Conservation (phyloP, 2,888 invertebrate genomes). For the Falcaria lacertinaria region DNA sequence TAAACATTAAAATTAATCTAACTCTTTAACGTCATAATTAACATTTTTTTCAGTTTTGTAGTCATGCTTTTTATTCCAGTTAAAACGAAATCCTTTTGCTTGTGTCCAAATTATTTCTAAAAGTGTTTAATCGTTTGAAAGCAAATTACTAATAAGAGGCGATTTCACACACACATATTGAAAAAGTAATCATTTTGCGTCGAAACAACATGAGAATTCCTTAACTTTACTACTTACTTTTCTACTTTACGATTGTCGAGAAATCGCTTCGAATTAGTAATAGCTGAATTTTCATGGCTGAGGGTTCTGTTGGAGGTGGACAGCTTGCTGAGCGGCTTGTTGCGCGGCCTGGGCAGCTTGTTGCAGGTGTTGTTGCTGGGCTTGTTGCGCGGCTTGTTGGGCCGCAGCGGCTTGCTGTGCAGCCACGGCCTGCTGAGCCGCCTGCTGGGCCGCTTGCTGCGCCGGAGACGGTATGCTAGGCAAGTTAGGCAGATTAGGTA, state of each 20-base stretch:
- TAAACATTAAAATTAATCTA: slow-evolving; percentile 39
- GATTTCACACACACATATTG: slow-evolving; percentile 54
- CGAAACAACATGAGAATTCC: slow-evolving; percentile 21
- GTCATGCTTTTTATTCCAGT: slow-evolving; percentile 43
- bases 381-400: slow-evolving; percentile 37
- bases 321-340: slow-evolving; percentile 75
- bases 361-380: slow-evolving; percentile 65
- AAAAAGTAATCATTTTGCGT: slow-evolving; percentile 33
- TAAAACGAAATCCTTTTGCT: slow-evolving; percentile 34
- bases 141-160: slow-evolving; percentile 69
- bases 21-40: slow-evolving; percentile 39
- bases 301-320: slow-evolving; percentile 76
- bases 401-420: slow-evolving; percentile 44
- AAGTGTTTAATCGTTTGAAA: slow-evolving; percentile 18
- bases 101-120: slow-evolving; percentile 23
- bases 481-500: slow-evolving; percentile 40
- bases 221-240: slow-evolving; percentile 16
- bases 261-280: slow-evolving; percentile 84
- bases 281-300: slow-evolving; percentile 90
- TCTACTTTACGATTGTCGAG: slow-evolving; percentile 35
- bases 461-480: slow-evolving; percentile 50
- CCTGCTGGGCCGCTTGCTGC: slow-evolving; percentile 29
- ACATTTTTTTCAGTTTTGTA: slow-evolving; percentile 39
- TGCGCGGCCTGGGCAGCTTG: slow-evolving; percentile 59
- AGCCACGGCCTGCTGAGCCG: slow-evolving; percentile 41